These are phyloP conservation scores for Cydia pomonella DNA, from an alignment of 1,140 invertebrate species.

Conservation along the genomic window DNA sequence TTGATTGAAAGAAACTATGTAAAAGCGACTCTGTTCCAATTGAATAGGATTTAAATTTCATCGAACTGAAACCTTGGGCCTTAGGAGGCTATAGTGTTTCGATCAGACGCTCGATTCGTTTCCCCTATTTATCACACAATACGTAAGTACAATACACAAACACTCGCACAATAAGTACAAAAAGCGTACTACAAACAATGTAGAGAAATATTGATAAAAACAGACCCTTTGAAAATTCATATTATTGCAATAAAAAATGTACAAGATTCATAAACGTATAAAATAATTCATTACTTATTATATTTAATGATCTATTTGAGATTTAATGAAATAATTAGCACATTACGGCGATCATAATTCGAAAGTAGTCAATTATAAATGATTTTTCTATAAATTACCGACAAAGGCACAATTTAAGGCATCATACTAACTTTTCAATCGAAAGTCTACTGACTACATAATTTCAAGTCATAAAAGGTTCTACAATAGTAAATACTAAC, in stretches of 20 bases:
- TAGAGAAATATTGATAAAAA: constrained; percentile 26
- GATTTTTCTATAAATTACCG: constrained; percentile 10
- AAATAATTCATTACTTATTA: constrained; percentile 12
- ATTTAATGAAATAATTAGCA: constrained; percentile 26
- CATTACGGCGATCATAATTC: not conserved
- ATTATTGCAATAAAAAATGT: constrained; percentile 25
- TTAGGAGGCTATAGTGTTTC: not conserved
- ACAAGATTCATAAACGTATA: constrained; percentile 15
- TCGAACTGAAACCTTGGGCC: no score
- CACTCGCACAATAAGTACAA: constrained; percentile 32
- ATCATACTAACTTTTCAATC: constrained; percentile 16
- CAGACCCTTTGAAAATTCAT: constrained; percentile 22
- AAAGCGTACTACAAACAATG: constrained; percentile 31
- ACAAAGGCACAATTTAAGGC: constrained; percentile 34
- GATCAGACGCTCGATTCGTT: not conserved
- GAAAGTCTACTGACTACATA: constrained; percentile 16
- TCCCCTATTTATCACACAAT: constrained; percentile 4
- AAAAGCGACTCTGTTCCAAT: no score
- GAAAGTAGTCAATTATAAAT: constrained; percentile 6
- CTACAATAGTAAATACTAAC: constrained; percentile 27
- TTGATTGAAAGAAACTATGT: no score
- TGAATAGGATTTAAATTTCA: no score
- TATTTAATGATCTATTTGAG: constrained; percentile 23
- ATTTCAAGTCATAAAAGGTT: constrained; percentile 12
- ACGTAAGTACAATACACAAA: constrained; percentile 31